Percentiles rank a stretch among this genome's conserved stretches.
phyloP scores from a whole-genome alignment of 2,888 invertebrate species.

The Troides aeacus region DNA sequence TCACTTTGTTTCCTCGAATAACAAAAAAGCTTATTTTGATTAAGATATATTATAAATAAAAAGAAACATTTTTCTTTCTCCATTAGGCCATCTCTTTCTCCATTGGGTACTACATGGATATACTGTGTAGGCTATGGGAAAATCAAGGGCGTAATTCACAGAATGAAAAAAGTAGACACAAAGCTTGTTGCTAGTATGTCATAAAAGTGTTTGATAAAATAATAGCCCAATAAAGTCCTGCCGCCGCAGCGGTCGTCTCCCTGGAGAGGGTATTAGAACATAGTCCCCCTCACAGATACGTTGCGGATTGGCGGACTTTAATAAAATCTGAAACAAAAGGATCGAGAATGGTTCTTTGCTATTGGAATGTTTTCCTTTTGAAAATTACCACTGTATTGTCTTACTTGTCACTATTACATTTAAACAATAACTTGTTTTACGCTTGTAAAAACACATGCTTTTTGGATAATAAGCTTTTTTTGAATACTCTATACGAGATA shows the following conservation, averaged over 20 bases:
- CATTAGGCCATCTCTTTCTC: no score
- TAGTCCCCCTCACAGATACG: not conserved
- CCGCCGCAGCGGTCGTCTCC: not conserved
- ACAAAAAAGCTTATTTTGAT: no score
- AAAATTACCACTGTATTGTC: not conserved
- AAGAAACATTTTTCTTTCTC: no score
- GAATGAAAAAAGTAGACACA: not conserved
- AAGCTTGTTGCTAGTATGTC: not conserved
- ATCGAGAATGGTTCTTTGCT: not conserved
- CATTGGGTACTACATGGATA: no score
- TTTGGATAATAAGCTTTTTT: no score
- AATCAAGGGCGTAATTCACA: not conserved
- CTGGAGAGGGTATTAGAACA: conserved; percentile 4
- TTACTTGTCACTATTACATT: no score
- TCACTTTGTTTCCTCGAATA: no score
- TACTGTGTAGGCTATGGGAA: not conserved
- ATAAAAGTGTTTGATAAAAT: conserved; percentile 7
- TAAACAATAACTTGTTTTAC: no score
- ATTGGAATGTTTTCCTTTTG: not conserved
- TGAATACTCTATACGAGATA: no score
- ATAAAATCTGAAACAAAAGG: conserved; percentile 2
- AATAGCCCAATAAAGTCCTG: conserved; percentile 3
- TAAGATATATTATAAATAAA: no score
- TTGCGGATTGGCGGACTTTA: not conserved
- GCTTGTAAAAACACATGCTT: no score